Conservation (phyloP, 2,113 vertebrate species). For the Lates calcarifer region DNA sequence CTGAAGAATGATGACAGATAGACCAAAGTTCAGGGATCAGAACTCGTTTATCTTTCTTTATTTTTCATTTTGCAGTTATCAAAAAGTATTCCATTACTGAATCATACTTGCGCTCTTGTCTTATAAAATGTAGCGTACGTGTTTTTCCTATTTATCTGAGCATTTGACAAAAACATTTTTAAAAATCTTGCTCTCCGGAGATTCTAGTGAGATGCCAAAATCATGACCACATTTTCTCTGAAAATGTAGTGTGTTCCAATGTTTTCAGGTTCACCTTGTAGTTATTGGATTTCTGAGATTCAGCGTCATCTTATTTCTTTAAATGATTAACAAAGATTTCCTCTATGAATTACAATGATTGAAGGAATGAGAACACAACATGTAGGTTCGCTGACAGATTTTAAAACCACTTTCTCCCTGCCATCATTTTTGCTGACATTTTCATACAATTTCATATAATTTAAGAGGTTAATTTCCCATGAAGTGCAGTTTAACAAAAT, state of each 20-base stretch:
- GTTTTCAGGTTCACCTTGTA: not conserved
- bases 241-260: not conserved
- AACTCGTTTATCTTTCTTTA: not conserved
- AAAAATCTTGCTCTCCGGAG: not conserved
- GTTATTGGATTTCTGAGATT: slow-evolving; percentile 12
- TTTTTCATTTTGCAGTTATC: not conserved
- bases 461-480: not conserved
- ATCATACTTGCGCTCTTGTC: not conserved
- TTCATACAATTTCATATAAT: too few species aligned
- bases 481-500: not conserved
- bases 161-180: not conserved
- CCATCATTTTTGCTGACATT: not conserved
- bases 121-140: not conserved
- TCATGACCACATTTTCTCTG: not conserved
- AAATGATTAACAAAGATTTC: slow-evolving; percentile 3
- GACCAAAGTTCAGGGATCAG: not conserved
- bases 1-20: slow-evolving; percentile 20
- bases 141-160: not conserved
- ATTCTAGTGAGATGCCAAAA: not conserved
- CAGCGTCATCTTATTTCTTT: not conserved
- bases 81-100: not conserved
- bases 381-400: not conserved
- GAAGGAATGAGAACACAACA: not conserved
- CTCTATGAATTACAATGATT: slow-evolving; percentile 5
- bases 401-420: not conserved